Evolutionary conservation across 2,888 invertebrate genomes (phyloP), one percentile per base, ranked within the genome.

Genomic region (Cephus sareptanus): DNA sequence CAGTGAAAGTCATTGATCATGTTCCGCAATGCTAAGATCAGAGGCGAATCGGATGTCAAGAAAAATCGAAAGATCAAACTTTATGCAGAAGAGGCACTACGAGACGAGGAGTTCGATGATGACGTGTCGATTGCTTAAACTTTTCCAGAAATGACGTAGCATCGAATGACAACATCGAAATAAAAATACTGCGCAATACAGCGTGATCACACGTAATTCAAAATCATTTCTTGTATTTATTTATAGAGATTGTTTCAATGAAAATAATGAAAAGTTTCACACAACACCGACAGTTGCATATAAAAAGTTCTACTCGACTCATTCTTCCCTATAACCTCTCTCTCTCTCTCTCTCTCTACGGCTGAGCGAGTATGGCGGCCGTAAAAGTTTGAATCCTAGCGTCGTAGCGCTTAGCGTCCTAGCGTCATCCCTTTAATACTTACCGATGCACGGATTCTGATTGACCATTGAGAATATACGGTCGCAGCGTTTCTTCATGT

Each of bases 371-470:
- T 56, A 2, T 56, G 56, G 56, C 23, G 56, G 56, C 56, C 23
- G 56, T 56, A 2, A 56, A 23, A 56, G 23, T 56, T 6, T 56
- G 6, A 56, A 56, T 15, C 15, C 40, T 33, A 33, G 33, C 33
- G 33, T 33, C 33, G 3, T 33, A 33, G 33, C 31, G 31, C 31
- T 1, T 31, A 31, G 1, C 31, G 2, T 31, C 31, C 33, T 33
- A 34, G 11, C 34, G 11, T 11, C 34, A 0, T 34, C 34, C 23
- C 0, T 56, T 56, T 0, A 9, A 77, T 86, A 94, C 97, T 97
- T 94, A 97, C 97, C 97, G 92, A 97, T 96, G 93, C 98, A 98
- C 79, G 97, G 97, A 93, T 98, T 98, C 93, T 97, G 96, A 94
- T 98, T 97, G 89, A 98, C 96, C 91, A 96, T 95, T 84, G 95